Percentiles rank a stretch among this genome's conserved stretches.
phyloP scores from a whole-genome alignment of 2,797 vertebrate genomes.

The Eurystomus glaucurus region DNA sequence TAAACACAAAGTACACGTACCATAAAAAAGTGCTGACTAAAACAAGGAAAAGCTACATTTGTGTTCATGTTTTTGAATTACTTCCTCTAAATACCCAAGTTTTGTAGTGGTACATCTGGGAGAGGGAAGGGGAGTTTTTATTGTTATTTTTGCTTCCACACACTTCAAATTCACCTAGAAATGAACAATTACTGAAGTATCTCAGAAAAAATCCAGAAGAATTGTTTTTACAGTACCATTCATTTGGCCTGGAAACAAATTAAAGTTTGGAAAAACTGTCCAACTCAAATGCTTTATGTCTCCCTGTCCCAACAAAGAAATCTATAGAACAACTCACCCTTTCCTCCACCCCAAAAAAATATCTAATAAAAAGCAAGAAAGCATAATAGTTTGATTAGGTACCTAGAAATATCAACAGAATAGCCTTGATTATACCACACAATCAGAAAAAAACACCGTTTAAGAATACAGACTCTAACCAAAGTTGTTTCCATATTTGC shows the following conservation, averaged over 20 bases:
- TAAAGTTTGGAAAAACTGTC: not conserved
- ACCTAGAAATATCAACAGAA: not conserved
- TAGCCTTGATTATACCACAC: not conserved
- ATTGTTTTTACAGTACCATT: not conserved
- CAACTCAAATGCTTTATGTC: rapidly evolving
- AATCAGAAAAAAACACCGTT: not conserved
- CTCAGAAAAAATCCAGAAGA: not conserved
- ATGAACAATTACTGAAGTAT: not conserved
- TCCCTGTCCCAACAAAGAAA: not conserved
- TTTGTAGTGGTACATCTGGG: not conserved
- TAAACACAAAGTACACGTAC: not conserved
- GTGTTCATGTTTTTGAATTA: not conserved
- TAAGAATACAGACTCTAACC: not conserved
- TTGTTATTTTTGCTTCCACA: not conserved
- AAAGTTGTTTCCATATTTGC: not conserved
- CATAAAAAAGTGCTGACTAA: not conserved
- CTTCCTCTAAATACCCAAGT: rapidly evolving
- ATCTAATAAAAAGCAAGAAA: not conserved
- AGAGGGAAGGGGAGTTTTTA: not conserved
- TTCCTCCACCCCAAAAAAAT: not conserved
- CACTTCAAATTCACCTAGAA: not conserved
- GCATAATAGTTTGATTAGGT: not conserved
- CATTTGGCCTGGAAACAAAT: not conserved
- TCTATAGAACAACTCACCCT: rapidly evolving
- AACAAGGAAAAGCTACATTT: not conserved